Percentiles rank a stretch among this genome's conserved stretches.
These are phyloP conservation scores for Dicerorhinus sumatrensis DNA, from an alignment of 2,113 vertebrate genomes.

Conservation along the genomic window DNA sequence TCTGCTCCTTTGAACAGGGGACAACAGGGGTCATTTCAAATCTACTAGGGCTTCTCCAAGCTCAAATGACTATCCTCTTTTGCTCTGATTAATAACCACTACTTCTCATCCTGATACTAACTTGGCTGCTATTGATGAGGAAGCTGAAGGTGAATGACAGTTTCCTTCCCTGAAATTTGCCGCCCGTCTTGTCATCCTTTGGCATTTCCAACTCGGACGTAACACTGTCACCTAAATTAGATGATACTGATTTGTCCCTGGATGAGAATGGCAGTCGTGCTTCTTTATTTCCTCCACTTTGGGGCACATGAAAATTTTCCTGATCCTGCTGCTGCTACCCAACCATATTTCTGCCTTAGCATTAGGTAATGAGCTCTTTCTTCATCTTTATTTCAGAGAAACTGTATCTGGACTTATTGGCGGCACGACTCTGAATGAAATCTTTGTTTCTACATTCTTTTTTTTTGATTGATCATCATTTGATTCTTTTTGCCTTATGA, in stretches of 20 bases:
- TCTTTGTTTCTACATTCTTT: not conserved
- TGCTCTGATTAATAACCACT: not conserved
- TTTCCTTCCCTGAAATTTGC: conserved; percentile 51
- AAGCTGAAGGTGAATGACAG: conserved; percentile 54
- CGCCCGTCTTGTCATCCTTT: not conserved
- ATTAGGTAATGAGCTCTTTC: conserved; percentile 11
- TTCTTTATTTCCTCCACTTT: conserved; percentile 50
- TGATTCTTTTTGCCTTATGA: conserved; percentile 35
- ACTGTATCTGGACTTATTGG: not conserved
- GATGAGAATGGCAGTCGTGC: conserved; percentile 6
- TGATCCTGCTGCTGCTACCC: not conserved
- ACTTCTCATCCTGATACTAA: not conserved
- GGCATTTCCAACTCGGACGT: conserved; percentile 44
- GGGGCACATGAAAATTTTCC: not conserved
- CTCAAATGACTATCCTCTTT: not conserved
- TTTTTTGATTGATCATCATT: not conserved
- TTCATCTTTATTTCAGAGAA: not conserved
- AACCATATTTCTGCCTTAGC: not conserved
- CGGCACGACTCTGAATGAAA: not conserved
- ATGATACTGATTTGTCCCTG: not conserved
- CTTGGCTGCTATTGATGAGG: not conserved
- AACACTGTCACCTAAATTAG: conserved; percentile 26
- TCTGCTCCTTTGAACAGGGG: not conserved
- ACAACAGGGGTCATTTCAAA: not conserved
- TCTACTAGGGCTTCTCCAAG: not conserved